A percentile compares a stretch with the other conserved stretches of the same genome.
Evolutionary conservation across 2,113 vertebrate species (phyloP).

Genomic region (Crotophaga sulcirostris): DNA sequence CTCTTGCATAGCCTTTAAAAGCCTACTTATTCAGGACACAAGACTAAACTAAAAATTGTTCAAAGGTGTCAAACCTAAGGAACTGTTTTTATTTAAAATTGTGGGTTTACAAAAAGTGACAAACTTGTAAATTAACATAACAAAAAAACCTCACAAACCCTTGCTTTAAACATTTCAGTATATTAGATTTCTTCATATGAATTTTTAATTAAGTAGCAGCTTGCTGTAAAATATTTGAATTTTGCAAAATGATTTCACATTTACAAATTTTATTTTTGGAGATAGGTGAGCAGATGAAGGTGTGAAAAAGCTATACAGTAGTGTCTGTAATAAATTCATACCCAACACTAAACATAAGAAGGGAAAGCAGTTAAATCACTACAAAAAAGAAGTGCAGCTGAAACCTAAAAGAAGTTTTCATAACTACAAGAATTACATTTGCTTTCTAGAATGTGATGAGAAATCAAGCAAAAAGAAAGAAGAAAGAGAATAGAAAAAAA

Average conservation of each 20-base stretch:
- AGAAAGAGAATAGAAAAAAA: not conserved
- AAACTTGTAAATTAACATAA: slow-evolving; percentile 11
- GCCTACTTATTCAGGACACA: not conserved
- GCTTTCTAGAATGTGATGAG: slow-evolving; percentile 23
- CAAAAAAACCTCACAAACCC: not conserved
- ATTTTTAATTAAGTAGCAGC: slow-evolving; percentile 49
- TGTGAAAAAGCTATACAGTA: not conserved
- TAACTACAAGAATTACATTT: slow-evolving; percentile 43
- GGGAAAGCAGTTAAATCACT: not conserved
- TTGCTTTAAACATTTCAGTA: slow-evolving; percentile 29
- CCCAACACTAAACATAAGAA: not conserved
- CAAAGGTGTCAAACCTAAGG: not conserved
- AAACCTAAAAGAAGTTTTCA: not conserved
- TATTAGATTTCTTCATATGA: slow-evolving; percentile 32
- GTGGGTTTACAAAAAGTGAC: not conserved
- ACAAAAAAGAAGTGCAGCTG: not conserved
- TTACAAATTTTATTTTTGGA: slow-evolving; percentile 23
- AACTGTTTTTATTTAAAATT: not conserved
- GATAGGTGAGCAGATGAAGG: not conserved
- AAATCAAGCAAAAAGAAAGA: not conserved
- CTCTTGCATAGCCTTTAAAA: not conserved
- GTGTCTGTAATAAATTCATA: slow-evolving; percentile 30
- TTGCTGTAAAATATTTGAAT: slow-evolving; percentile 41
- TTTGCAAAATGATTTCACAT: not conserved
- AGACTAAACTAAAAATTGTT: slow-evolving; percentile 9